Base-by-base conservation (phyloP, 2,113 vertebrate species). In the Peucedramus taeniatus region DNA sequence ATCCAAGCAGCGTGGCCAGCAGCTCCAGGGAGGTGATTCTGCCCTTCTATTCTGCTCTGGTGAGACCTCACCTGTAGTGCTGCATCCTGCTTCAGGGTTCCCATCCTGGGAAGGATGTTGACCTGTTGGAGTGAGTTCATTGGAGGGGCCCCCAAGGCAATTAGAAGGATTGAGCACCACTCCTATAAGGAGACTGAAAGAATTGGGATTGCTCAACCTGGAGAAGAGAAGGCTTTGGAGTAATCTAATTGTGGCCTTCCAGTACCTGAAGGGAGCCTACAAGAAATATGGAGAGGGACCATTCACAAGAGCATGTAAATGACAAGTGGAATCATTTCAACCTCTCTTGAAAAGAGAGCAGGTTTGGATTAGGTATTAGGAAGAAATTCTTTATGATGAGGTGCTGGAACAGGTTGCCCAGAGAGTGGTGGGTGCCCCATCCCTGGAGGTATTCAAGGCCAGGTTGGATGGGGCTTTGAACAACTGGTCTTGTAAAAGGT, bases 141-240 rank as follows among this genome's bases (percentile, higher is more conserved):
- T 1, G 1, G 14, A 45, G 13, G 13, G 16, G 30, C 3, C 13
- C 42, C 17, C 13, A 64, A 18, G 21, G 28, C 0, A 0, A 80
- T 19, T 10, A 27, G 18, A 50, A 21, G 7, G 7, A 37, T 13
- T 12, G 68, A 31, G 20, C n/a, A 40, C 15, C 9, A 63, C 30
- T 59, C 19, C 59, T 59, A 1, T 11, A 27, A 51, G 33, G 19
- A 66, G 18, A 15, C 68, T 59, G 51, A 11, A 11, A 23, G 27
- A 65, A 50, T 14, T 59, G 2, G 27, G 18, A 23, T 59, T 65
- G 37, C 16, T 74, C 68, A 51, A 1, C 33, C 7, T 17, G 59
- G 68, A 51, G 23, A 57, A 59, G 8, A 81, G 30, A 31, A 71
- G 27, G 27, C 37, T 74, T 65, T 65, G 31, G 23, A 8, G 37